Percentiles rank a stretch among this genome's conserved stretches.
phyloP scores from a whole-genome alignment of 2,888 invertebrate species.

The Podotricha telesiphe region DNA sequence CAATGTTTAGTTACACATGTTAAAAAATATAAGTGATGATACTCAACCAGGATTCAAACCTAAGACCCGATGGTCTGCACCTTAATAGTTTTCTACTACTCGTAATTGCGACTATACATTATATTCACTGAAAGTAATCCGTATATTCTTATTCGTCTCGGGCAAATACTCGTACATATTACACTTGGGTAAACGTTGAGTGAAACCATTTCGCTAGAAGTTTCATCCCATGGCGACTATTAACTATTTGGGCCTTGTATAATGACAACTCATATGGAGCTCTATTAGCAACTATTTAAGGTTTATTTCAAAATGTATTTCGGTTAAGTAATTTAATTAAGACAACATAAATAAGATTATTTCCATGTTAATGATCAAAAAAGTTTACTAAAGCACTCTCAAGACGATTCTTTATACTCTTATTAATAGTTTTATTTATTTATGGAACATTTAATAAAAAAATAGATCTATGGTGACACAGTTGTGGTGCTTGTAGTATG shows the following conservation, averaged over 20 bases:
- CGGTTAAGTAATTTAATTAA: conserved; percentile 14
- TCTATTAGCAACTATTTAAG: background rate
- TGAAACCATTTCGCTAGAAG: conserved; percentile 18
- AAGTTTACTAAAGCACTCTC: conserved; percentile 10
- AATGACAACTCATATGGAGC: background rate
- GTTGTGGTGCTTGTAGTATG: background rate
- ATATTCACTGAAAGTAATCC: background rate
- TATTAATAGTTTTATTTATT: conserved; percentile 2
- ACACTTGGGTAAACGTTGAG: conserved; percentile 11
- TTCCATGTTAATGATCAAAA: conserved; percentile 1
- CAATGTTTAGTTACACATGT: too few relatives aligned
- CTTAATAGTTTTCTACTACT: background rate
- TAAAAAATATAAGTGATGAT: too few relatives aligned
- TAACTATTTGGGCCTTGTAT: conserved; percentile 1
- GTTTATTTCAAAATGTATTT: background rate
- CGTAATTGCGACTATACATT: background rate
- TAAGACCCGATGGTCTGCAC: background rate
- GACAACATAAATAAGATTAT: conserved; percentile 9
- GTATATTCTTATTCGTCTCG: background rate
- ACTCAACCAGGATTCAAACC: background rate
- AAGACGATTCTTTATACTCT: conserved; percentile 5
- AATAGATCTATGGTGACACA: background rate
- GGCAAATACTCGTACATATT: conserved; percentile 5
- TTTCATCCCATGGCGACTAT: conserved; percentile 10
- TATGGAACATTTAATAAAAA: background rate